Base-by-base conservation (phyloP, 2,113 vertebrate genomes). In the Cinclus cinclus region DNA sequence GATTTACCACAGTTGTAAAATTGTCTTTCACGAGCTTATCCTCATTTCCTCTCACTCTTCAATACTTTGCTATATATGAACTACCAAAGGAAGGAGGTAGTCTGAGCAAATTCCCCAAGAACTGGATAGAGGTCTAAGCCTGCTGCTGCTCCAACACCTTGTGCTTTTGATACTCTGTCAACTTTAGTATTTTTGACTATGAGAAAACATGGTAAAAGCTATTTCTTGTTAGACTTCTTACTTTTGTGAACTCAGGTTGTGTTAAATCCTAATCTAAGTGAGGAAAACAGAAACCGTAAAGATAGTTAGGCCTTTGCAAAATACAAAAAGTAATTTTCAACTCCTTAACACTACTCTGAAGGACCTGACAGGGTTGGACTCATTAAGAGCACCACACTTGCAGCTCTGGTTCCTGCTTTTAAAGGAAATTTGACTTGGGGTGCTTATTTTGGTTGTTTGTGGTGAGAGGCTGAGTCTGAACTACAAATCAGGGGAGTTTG, bases 381-480 rank as follows among this genome's bases (percentile, higher is more conserved):
- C 15, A 5, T 13, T 8, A 16, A 12, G 8, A 11, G 69, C 3
- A 2, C 16, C 0, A 0, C 47, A 18, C 17, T 2, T 52, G 50
- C 18, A 42, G 28, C 67, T 90, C 53, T 83, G 18, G 8, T 85
- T 93, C 75, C 62, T 79, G 47, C 44, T 79, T 90, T 63, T 19
- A 49, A 67, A 22, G 24, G 75, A 73, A 79, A n/a, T 55, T 24
- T 25, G 35, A 28, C 6, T 65, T 5, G 6, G 4, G 4, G 13
- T 59, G 22, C 19, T 47, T 91, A 6, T 52, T 87, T 65, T 35
- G 42, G 17, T 55, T 78, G 25, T 8, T 90, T 82, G 49, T 39
- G 15, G 10, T 59, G 25, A 44, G 30, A 74, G 20, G 7, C 6
- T 1, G 3, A 63, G 56, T 15, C 55, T 59, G 39, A 68, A 63